Conservation (phyloP, 2,888 invertebrate species). For the Microplitis manilae region DNA sequence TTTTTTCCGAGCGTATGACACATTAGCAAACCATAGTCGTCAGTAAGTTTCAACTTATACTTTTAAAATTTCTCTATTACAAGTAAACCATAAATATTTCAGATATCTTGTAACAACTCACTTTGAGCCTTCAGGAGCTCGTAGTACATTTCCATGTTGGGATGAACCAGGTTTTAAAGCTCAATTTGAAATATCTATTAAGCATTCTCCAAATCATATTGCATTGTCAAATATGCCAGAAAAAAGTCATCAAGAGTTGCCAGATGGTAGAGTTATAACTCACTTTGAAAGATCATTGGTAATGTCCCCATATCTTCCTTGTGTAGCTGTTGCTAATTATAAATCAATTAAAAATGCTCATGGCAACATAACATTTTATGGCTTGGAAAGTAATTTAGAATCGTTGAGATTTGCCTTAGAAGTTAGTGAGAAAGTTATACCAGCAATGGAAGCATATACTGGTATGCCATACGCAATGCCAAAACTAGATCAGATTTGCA, state of each 20-base stretch:
- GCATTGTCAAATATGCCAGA: constrained; percentile 67
- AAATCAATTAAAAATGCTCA: constrained; percentile 49
- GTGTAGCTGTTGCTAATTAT: constrained; percentile 80
- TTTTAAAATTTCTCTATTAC: too few relatives aligned
- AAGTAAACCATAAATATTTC: constrained; percentile 28
- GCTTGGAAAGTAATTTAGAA: constrained; percentile 79
- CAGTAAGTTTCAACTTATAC: not conserved
- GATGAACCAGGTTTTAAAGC: constrained; percentile 83
- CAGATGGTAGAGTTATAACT: constrained; percentile 46
- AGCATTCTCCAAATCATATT: constrained; percentile 72
- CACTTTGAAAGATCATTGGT: constrained; percentile 69
- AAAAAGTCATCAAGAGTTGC: constrained; percentile 4
- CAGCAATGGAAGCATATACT: constrained; percentile 84
- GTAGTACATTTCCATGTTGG: constrained; percentile 83
- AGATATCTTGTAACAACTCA: constrained; percentile 79
- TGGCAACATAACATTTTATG: constrained; percentile 77
- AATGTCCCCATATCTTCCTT: constrained; percentile 86
- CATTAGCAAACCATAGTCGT: not conserved
- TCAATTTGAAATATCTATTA: constrained; percentile 77
- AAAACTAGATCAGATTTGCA: constrained; percentile 89
- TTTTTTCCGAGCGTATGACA: constrained; percentile 3
- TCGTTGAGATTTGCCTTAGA: constrained; percentile 84
- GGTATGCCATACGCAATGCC: constrained; percentile 84
- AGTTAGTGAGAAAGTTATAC: constrained; percentile 84
- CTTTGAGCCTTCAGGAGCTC: constrained; percentile 78